phyloP scores from a whole-genome alignment of 2,888 invertebrate genomes.

The Lithophane socia region DNA sequence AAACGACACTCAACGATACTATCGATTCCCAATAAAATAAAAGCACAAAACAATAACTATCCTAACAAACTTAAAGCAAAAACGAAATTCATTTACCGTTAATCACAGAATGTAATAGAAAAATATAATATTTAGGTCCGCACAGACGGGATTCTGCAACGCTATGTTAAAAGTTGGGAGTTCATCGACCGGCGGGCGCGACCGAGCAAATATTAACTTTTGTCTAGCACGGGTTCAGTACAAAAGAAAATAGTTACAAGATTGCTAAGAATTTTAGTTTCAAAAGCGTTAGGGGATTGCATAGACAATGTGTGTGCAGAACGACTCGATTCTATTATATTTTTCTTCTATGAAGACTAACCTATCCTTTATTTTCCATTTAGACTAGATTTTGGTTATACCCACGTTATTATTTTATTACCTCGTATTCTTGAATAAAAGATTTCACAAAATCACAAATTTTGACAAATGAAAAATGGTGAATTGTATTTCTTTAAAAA shows the following conservation, averaged over 20 bases:
- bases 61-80: slow-evolving; percentile 2
- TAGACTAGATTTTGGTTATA: background rate
- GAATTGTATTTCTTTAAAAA: background rate
- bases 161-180: slow-evolving; percentile 43
- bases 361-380: background rate
- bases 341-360: slow-evolving; percentile 10
- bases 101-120: slow-evolving; percentile 40
- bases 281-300: slow-evolving; percentile 3
- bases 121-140: slow-evolving; percentile 57
- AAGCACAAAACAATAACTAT: background rate
- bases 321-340: background rate
- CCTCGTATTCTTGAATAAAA: background rate
- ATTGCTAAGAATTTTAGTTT: slow-evolving; percentile 37
- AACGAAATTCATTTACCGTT: slow-evolving; percentile 40
- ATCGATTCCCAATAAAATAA: background rate
- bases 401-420: background rate
- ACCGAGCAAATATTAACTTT: slow-evolving; percentile 55
- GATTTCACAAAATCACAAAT: background rate
- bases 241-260: slow-evolving; percentile 41
- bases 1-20: background rate
- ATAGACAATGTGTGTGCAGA: slow-evolving; percentile 1
- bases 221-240: slow-evolving; percentile 52
- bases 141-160: slow-evolving; percentile 30
- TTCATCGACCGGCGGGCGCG: slow-evolving; percentile 36
- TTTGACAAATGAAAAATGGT: background rate